phyloP scores from a whole-genome alignment of 1,140 invertebrate genomes.

The Aradophagus sp. region DNA sequence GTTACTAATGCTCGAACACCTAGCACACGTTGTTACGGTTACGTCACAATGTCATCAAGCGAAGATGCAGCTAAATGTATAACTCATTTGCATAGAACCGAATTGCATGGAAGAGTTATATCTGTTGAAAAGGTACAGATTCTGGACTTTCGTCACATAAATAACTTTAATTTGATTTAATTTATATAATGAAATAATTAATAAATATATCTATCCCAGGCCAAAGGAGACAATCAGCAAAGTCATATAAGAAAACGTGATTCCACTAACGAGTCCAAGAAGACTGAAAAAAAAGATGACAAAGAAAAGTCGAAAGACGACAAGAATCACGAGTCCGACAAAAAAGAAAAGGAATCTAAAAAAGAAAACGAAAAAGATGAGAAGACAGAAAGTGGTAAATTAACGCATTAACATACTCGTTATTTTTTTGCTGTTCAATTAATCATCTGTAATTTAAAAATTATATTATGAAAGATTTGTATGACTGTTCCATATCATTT shows the following conservation, averaged over 20 bases:
- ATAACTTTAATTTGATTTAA: no score
- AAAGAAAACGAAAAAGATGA: conserved; percentile 68
- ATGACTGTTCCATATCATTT: no score
- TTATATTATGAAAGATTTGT: no score
- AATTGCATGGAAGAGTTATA: conserved; percentile 94
- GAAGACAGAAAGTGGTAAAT: conserved; percentile 63
- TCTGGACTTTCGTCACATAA: no score
- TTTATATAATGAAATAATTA: no score
- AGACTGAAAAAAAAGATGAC: conserved; percentile 72
- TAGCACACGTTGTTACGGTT: conserved; percentile 93
- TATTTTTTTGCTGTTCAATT: not conserved
- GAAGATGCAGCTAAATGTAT: conserved; percentile 94
- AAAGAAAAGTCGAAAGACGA: conserved; percentile 70
- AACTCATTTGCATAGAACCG: conserved; percentile 89
- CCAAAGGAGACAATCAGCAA: conserved; percentile 71
- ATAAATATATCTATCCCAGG: conserved; percentile 45
- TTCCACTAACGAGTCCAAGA: conserved; percentile 61
- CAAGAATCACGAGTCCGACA: conserved; percentile 59
- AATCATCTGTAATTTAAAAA: no score
- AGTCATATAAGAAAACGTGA: conserved; percentile 71
- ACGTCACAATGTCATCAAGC: conserved; percentile 92
- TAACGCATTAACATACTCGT: no score
- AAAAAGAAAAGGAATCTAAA: conserved; percentile 69
- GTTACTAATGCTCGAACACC: conserved; percentile 94
- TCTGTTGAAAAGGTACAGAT: conserved; percentile 92